Evolutionary conservation across 2,888 invertebrate genomes (phyloP), one percentile per base, ranked within the genome.

Genomic region (Parasteatoda lunata): DNA sequence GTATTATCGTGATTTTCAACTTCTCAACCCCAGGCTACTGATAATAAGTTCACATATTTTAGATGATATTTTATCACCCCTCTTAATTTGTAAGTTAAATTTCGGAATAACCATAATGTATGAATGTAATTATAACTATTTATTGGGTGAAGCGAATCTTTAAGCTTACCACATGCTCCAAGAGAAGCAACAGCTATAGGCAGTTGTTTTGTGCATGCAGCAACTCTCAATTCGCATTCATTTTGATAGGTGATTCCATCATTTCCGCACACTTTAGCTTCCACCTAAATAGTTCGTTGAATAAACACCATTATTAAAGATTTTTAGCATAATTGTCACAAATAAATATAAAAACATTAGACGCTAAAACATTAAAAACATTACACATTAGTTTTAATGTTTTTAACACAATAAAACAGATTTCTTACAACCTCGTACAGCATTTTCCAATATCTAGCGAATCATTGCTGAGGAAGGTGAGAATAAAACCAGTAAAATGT

Each of bases 191-290:
- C 94, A 89, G 94, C 93, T 91, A 97, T 94, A 91, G 94, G 94
- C 91, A 94, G 94, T 92, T 95, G 95, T 89, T 94, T 94, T 88
- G 94, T 94, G 93, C 97, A 97, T 77, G 97, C 95, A 89, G 95
- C 94, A 90, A 95, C 94, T 91, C 95, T 94, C 90, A 97, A 93
- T 91, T 96, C 95, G 92, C 97, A 98, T 92, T 96, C 96, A 92
- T 95, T 96, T 90, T 94, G 93, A 93, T 97, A 97, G 45, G 96
- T 96, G 90, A 95, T 94, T 48, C 96, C 96, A 92, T 98, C 97
- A 70, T 78, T 84, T 5, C 89, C 89, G 73, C 89, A 89, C 5
- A 89, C 86, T 64, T 85, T 86, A 3, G 89, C 73, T 59, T 89
- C 89, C 11, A 86, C 64, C 86, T 88, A 59, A 1, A 68, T 9